Percentiles rank a stretch among this genome's conserved stretches.
These are phyloP conservation scores for Troides aeacus DNA, from an alignment of 2,888 invertebrate species.

Conservation along the genomic window DNA sequence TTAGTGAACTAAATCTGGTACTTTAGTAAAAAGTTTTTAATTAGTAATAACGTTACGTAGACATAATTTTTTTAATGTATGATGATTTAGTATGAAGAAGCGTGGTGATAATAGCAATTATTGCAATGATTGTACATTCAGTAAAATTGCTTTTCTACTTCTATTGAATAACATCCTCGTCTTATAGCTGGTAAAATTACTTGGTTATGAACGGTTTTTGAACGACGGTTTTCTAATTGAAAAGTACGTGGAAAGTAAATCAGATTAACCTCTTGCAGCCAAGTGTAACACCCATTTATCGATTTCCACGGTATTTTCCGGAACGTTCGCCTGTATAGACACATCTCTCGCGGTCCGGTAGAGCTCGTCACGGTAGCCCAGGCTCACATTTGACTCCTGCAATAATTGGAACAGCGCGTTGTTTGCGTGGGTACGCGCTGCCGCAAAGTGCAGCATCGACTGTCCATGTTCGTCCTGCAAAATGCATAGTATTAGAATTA, in stretches of 20 bases:
- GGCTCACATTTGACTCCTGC: conserved; percentile 88
- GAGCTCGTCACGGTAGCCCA: conserved; percentile 91
- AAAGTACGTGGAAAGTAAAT: background rate
- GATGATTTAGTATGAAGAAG: too few species aligned
- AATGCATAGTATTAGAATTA: background rate
- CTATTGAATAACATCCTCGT: too few species aligned
- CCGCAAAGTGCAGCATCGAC: conserved; percentile 93
- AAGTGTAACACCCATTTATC: conserved; percentile 89
- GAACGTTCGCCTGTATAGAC: conserved; percentile 87
- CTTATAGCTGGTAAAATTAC: too few species aligned
- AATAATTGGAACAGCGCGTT: conserved; percentile 90
- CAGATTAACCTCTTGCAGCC: conserved; percentile 84
- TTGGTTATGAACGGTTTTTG: too few species aligned
- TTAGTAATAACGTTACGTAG: too few species aligned
- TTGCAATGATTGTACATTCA: too few species aligned
- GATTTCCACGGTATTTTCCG: conserved; percentile 89
- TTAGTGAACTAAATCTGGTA: too few species aligned
- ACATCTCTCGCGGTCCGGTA: conserved; percentile 93
- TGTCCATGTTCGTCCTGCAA: conserved; percentile 92
- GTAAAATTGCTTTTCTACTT: too few species aligned
- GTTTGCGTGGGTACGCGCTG: conserved; percentile 88
- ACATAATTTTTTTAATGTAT: too few species aligned
- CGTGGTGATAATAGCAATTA: too few species aligned
- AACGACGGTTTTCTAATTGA: too few species aligned
- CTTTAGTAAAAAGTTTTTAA: too few species aligned